These are phyloP conservation scores for Cheilosia urbana DNA, from an alignment of 2,888 invertebrate genomes.

Conservation along the genomic window DNA sequence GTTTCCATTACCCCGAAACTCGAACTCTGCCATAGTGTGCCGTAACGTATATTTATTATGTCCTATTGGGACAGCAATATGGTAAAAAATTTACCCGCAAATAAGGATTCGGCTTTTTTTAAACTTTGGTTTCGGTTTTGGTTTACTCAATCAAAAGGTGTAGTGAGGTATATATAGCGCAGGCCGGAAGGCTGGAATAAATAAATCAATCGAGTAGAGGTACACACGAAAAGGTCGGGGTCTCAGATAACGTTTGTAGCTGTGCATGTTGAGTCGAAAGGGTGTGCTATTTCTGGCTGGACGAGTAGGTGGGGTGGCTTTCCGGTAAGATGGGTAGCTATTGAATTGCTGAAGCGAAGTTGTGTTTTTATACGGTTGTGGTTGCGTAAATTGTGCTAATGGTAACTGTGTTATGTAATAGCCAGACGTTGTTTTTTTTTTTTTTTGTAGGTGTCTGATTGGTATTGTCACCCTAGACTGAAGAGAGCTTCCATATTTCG, in stretches of 20 bases:
- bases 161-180: background rate
- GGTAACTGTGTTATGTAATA: background rate
- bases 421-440: too few relatives aligned
- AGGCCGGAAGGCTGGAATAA: slow-evolving; percentile 18
- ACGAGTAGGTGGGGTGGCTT: background rate
- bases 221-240: slow-evolving; percentile 3
- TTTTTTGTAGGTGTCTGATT: too few relatives aligned
- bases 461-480: too few relatives aligned
- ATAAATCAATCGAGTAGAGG: slow-evolving; percentile 33
- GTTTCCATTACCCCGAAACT: slow-evolving; percentile 9
- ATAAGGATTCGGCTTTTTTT: slow-evolving; percentile 17
- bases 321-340: background rate
- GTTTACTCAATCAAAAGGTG: background rate
- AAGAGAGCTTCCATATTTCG: too few relatives aligned
- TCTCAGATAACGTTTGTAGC: background rate
- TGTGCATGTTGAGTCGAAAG: background rate
- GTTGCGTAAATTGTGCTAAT: background rate
- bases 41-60: background rate
- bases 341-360: background rate
- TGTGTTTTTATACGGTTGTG: background rate
- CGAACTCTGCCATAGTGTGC: background rate
- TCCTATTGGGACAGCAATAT: background rate
- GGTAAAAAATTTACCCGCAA: slow-evolving; percentile 2
- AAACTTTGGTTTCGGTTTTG: background rate
- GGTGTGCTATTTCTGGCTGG: background rate